Base-by-base conservation (phyloP, 2,888 invertebrate genomes). In the Colletes collaris region DNA sequence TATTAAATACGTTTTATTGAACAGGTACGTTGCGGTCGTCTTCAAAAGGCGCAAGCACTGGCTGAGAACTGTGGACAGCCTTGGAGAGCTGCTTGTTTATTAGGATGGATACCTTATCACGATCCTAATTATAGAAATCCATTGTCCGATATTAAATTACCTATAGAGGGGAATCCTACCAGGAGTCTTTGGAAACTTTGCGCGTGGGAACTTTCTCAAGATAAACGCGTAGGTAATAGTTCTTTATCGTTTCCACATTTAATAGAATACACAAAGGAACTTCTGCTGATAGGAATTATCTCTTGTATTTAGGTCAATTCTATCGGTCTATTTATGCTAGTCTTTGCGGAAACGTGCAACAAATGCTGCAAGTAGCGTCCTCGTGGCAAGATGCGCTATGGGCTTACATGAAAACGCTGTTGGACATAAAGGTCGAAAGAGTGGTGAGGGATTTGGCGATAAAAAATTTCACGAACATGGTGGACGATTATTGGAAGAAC, bases 311-410 rank as follows among this genome's bases (percentile, higher is more conserved):
- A 92, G 92, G 92, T 63, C 88, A 89, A 78, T 92, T 87, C 74
- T 92, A 93, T 78, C 91, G 93, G 6, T 92, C 92, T 0, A 89
- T 92, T 71, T 93, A 92, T 46, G 92, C 93, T 0, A 93, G 93
- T 64, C 95, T 98, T 63, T 97, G 98, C 93, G 99, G 99, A 0
- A 96, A 98, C 91, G 93, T 98, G 55, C 94, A 95, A 46, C 95
- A 97, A 6, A 92, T 98, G n/a, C 92, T 98, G 53, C 94, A 96
- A 0, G 95, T 96, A 11, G 96, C 97, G 80, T 94, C 94, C n/a
- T 96, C 95, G 40, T 99, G 98, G 98, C 96, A 97, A 89, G 99
- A 99, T 92, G 94, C 96, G 80, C 93, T 99, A 40, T 99, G 99
- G 99, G 97, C 97, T 0, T 96, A 97, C 92, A 94, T 97, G 82